Base-by-base conservation (phyloP, 2,113 vertebrate species). In the Pundamilia nyererei region DNA sequence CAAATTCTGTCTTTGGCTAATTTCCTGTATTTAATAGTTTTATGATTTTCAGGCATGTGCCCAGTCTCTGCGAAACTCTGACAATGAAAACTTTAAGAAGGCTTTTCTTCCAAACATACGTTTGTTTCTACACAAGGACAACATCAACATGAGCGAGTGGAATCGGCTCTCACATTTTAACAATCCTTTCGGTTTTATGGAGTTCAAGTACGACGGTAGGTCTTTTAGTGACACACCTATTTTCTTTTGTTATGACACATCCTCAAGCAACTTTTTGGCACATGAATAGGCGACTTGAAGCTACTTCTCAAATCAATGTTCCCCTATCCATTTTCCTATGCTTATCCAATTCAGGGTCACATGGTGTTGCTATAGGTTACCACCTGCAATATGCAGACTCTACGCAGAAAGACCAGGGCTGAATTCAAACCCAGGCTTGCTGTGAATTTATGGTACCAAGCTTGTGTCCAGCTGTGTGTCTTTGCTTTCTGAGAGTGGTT, bases 181-280 rank as follows among this genome's bases (percentile, higher is more conserved):
- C 7, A 97, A 97, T 1, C 98, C 97, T 0, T 99, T 92, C 47
- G 97, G 98, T 49, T 99, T 98, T 90, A 98, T 98, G 97, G 96
- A 95, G 5, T 92, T 95, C 96, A 95, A 96, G 4, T 95, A 96
- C n/a, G 90, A 95, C 15, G 1, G 97, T 98, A 40, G 1, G 79
- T 81, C 9, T 33, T n/a, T 80, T 8, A 12, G 51, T n/a, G 19
- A 3, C 51, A 21, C 19, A 11, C 51, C 5, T 21, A 54, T 54
- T 54, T 54, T 10, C n/a, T 21, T 21, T 21, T 21, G 9, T 53
- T 21, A 53, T 21, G n/a, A 5, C 51, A 53, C 19, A 53, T 53
- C 19, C 51, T 53, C 19, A n/a, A 53, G 9, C 9, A 54, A 21
- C 51, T 3, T 21, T 54, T n/a, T 54, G n/a, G 9, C 9, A 54